Conservation (phyloP, 1,140 invertebrate genomes). For the Scaptomyza pallida region DNA sequence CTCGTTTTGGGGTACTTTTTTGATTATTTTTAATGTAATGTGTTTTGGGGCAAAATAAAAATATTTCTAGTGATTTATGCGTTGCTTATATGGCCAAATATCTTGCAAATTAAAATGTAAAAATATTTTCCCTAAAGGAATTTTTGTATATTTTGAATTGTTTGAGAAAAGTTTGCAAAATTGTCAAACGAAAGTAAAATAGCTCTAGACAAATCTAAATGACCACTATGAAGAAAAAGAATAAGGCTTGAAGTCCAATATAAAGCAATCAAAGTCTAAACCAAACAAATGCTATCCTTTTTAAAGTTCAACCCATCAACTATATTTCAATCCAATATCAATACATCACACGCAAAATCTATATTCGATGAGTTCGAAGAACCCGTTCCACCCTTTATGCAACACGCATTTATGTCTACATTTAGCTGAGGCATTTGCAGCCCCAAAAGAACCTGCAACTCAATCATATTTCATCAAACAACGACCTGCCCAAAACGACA, state of each 20-base stretch:
- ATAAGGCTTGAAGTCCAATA: no score
- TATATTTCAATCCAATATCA: neutral
- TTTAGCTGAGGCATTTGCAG: neutral
- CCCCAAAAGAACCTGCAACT: slow-evolving; percentile 40
- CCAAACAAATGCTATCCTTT: no score
- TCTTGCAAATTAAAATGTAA: slow-evolving; percentile 24
- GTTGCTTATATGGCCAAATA: slow-evolving; percentile 10
- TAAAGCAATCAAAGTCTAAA: no score
- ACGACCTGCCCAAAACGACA: slow-evolving; percentile 55
- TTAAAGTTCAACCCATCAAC: neutral
- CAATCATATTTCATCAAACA: slow-evolving; percentile 77
- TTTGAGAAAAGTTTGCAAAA: neutral
- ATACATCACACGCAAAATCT: neutral
- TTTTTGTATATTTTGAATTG: slow-evolving; percentile 16
- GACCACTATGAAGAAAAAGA: no score
- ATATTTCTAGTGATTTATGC: slow-evolving; percentile 30
- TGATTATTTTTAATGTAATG: slow-evolving; percentile 20
- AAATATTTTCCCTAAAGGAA: slow-evolving; percentile 13
- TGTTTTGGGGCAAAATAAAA: slow-evolving; percentile 2
- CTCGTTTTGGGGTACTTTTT: slow-evolving; percentile 18
- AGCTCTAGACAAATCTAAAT: no score
- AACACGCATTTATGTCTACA: neutral
- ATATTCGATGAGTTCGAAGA: neutral
- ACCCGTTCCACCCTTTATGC: no score
- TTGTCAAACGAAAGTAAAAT: neutral